phyloP scores from a whole-genome alignment of 2,113 vertebrate genomes.

The Poeciliopsis retropinna region DNA sequence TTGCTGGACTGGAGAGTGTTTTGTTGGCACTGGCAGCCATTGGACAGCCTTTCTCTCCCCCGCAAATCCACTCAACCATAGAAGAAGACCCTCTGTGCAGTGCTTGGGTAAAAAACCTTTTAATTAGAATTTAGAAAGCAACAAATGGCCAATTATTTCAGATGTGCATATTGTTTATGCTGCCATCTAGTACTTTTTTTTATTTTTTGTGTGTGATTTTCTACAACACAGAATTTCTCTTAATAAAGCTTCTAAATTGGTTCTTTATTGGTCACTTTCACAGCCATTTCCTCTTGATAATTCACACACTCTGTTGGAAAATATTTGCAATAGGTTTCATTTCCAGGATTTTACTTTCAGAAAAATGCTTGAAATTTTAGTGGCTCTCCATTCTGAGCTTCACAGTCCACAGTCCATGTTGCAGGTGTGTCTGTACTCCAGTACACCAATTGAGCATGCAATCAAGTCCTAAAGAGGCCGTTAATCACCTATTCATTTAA shows the following conservation, averaged over 20 bases:
- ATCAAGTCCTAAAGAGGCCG: no score
- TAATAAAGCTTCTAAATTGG: slow-evolving; percentile 7
- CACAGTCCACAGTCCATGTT: not conserved
- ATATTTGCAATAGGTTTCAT: not conserved
- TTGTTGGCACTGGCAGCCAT: slow-evolving; percentile 47
- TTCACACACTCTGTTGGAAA: slow-evolving; percentile 1
- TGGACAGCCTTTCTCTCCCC: slow-evolving; percentile 47
- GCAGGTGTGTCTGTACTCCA: not conserved
- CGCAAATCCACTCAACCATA: slow-evolving; percentile 44
- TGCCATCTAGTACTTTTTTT: not conserved
- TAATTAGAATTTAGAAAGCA: slow-evolving; percentile 51
- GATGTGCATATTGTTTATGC: slow-evolving; percentile 4
- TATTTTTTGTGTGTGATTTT: not conserved
- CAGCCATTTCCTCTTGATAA: slow-evolving; percentile 4
- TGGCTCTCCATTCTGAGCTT: not conserved
- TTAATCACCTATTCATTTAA: no score
- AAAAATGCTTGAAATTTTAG: not conserved
- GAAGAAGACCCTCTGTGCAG: slow-evolving; percentile 39
- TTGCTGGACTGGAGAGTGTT: slow-evolving; percentile 54
- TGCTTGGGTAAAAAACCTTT: slow-evolving; percentile 54
- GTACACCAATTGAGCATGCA: no score
- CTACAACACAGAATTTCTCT: not conserved
- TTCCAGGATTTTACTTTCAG: not conserved
- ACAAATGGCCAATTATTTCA: slow-evolving; percentile 34
- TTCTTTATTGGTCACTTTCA: slow-evolving; percentile 16